A percentile compares a stretch with the other conserved stretches of the same genome.
Conservation (phyloP, 2,888 invertebrate genomes). For the Brachypalpus laphriformis region DNA sequence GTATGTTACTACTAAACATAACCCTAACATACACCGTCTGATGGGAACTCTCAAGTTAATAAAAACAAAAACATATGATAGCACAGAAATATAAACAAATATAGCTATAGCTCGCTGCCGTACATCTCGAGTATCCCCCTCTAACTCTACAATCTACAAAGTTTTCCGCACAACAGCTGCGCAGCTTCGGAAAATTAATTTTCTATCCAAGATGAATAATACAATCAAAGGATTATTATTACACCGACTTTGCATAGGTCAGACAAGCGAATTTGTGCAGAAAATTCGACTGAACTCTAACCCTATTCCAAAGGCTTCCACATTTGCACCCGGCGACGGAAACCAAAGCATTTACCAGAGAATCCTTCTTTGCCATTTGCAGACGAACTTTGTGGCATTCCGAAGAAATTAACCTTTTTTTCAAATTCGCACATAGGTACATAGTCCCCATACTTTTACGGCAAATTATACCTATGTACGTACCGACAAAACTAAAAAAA, state of each 20-base stretch:
- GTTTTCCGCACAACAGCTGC: background rate
- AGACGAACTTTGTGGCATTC: background rate
- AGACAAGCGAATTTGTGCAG: background rate
- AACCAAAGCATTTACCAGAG: background rate
- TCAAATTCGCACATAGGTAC: background rate
- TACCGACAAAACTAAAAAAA: background rate
- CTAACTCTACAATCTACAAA: background rate
- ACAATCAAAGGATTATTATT: background rate
- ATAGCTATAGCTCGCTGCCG: background rate
- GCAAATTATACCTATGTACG: background rate
- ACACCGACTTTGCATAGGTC: background rate
- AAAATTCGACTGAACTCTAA: background rate
- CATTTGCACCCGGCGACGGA: too few relatives aligned
- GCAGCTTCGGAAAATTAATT: background rate
- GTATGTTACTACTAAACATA: too few relatives aligned
- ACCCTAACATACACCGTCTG: too few relatives aligned
- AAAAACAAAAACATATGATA: background rate
- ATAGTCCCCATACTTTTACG: background rate
- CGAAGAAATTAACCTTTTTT: background rate
- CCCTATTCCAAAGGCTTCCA: background rate
- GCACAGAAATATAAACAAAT: background rate
- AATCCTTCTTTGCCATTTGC: background rate
- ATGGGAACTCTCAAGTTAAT: too few relatives aligned
- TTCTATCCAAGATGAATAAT: background rate
- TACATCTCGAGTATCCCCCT: background rate